A percentile compares a stretch with the other conserved stretches of the same genome.
These are phyloP conservation scores for Pachyseris speciosa DNA, from an alignment of 64 coral and sea anemone genomes.

Conservation along the genomic window DNA sequence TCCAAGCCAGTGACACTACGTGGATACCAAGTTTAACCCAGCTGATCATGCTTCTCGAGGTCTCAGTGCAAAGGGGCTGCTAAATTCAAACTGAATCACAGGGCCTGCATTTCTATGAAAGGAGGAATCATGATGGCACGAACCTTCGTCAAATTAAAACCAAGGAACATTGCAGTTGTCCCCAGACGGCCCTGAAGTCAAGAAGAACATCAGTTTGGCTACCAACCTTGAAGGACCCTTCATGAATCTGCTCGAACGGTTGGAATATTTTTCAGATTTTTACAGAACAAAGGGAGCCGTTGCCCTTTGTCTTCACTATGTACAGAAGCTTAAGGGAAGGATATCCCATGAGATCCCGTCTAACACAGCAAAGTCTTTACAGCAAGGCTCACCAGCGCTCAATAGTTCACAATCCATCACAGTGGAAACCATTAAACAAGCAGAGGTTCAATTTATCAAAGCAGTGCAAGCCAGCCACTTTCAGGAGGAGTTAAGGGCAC, in stretches of 20 bases:
- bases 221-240: neutral
- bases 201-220: neutral
- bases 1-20: slow-evolving; percentile 7
- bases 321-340: neutral
- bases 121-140: neutral
- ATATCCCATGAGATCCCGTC: neutral
- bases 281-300: slow-evolving; percentile 24
- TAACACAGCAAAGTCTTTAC: neutral
- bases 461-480: neutral
- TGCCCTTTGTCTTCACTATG: slow-evolving; percentile 10
- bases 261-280: slow-evolving; percentile 13
- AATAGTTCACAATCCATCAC: neutral
- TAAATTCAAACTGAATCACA: neutral
- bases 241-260: neutral
- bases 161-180: neutral
- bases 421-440: neutral
- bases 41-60: too few species aligned
- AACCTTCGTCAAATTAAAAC: too few species aligned
- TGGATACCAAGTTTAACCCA: neutral
- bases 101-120: neutral
- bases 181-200: neutral
- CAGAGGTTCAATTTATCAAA: neutral
- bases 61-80: neutral
- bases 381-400: neutral
- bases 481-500: neutral